phyloP scores from a whole-genome alignment of 2,888 invertebrate species.

The Rhagium mordax region DNA sequence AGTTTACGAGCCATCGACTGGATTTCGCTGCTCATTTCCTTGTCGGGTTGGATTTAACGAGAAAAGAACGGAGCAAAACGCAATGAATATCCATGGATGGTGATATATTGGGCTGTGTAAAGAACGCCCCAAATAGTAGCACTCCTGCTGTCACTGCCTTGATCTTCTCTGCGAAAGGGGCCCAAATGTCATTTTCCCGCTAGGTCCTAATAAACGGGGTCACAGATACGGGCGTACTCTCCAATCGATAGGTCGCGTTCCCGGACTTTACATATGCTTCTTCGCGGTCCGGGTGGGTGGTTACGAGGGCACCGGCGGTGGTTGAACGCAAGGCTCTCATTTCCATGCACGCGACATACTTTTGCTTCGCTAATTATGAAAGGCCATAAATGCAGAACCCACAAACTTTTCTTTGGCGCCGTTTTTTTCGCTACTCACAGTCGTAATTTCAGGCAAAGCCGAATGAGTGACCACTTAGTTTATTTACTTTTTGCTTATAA shows the following conservation, averaged over 20 bases:
- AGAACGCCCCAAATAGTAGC: constrained; percentile 29
- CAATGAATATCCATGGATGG: constrained; percentile 62
- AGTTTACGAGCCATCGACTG: constrained; percentile 41
- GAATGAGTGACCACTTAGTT: too few relatives aligned
- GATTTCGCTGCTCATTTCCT: constrained; percentile 43
- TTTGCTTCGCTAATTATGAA: neutral
- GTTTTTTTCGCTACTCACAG: too few relatives aligned
- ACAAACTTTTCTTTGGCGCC: too few relatives aligned
- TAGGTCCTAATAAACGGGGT: constrained; percentile 56
- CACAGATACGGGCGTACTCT: constrained; percentile 24
- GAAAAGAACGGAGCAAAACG: constrained; percentile 32
- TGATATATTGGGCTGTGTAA: constrained; percentile 60
- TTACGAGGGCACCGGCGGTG: neutral
- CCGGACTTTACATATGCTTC: constrained; percentile 26
- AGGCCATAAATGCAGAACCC: too few relatives aligned
- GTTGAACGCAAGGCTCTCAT: too few relatives aligned
- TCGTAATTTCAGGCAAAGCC: too few relatives aligned
- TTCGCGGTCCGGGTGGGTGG: neutral
- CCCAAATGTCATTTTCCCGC: constrained; percentile 57
- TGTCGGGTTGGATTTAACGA: constrained; percentile 21
- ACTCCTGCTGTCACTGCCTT: constrained; percentile 53
- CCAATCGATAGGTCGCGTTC: constrained; percentile 32
- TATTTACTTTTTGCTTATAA: too few relatives aligned
- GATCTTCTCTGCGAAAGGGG: constrained; percentile 55
- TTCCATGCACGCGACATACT: too few relatives aligned